A percentile compares a stretch with the other conserved stretches of the same genome.
These are phyloP conservation scores for Drosophila pseudotalamancana DNA, from an alignment of 2,888 invertebrate species.

Conservation along the genomic window DNA sequence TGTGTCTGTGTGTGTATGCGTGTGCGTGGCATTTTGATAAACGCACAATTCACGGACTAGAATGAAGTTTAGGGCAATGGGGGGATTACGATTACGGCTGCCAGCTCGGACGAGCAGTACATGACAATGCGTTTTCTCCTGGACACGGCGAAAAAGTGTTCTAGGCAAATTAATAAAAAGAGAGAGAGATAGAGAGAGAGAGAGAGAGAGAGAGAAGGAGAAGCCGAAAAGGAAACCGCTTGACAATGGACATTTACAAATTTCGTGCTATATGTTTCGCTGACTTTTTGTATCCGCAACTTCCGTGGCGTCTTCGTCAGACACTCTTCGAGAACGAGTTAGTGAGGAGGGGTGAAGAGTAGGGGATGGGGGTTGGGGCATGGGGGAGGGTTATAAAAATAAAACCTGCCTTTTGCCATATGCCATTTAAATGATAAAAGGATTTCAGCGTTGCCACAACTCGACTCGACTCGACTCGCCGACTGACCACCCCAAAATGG, in stretches of 20 bases:
- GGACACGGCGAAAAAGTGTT: slow-evolving; percentile 32
- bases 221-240: slow-evolving; percentile 35
- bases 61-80: slow-evolving; percentile 1
- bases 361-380: no score
- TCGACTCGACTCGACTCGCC: slow-evolving; percentile 1
- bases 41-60: slow-evolving; percentile 39
- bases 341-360: not conserved
- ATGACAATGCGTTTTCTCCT: slow-evolving; percentile 35
- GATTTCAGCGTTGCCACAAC: slow-evolving; percentile 58
- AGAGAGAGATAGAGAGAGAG: slow-evolving; percentile 10
- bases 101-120: slow-evolving; percentile 5
- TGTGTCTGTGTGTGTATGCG: slow-evolving; percentile 38
- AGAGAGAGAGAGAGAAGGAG: slow-evolving; percentile 7
- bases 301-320: slow-evolving; percentile 71
- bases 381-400: slow-evolving; percentile 71
- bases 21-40: slow-evolving; percentile 55
- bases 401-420: slow-evolving; percentile 79
- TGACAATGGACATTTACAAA: slow-evolving; percentile 77
- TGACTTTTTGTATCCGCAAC: slow-evolving; percentile 52
- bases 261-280: slow-evolving; percentile 74
- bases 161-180: slow-evolving; percentile 73
- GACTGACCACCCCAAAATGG: slow-evolving; percentile 45
- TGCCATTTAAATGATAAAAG: slow-evolving; percentile 81
- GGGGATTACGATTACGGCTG: slow-evolving; percentile 32
- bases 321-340: not conserved